Percentiles rank a stretch among this genome's conserved stretches.
Conservation (phyloP, 2,888 invertebrate genomes). For the Hypomecis punctinalis region DNA sequence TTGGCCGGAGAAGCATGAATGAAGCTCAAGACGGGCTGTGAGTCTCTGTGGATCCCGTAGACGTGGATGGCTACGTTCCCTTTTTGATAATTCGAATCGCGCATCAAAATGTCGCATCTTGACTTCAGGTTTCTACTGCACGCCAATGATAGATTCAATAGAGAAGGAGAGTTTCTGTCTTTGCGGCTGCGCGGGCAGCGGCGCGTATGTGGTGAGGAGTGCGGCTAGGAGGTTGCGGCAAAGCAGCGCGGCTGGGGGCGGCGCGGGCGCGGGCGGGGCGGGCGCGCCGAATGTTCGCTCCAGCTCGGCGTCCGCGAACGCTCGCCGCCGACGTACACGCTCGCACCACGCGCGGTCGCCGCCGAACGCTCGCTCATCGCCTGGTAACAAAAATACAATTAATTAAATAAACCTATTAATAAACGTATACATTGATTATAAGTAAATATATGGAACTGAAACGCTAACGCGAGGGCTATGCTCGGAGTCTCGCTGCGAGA, state of each 20-base stretch:
- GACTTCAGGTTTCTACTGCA: background rate
- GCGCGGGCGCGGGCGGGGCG: slow-evolving; percentile 41
- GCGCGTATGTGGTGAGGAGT: slow-evolving; percentile 69
- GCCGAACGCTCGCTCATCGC: slow-evolving; percentile 53
- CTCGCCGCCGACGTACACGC: slow-evolving; percentile 82
- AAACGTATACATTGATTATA: too few relatives aligned
- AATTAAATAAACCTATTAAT: too few relatives aligned
- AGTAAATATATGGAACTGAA: too few relatives aligned
- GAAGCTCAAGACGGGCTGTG: too few relatives aligned
- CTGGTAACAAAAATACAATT: too few relatives aligned
- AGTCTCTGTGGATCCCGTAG: too few relatives aligned
- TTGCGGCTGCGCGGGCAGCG: slow-evolving; percentile 61
- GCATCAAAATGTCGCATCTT: too few relatives aligned
- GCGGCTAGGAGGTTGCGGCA: slow-evolving; percentile 81
- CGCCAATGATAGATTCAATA: slow-evolving; percentile 89
- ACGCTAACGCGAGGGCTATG: too few relatives aligned
- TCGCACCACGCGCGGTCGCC: slow-evolving; percentile 80
- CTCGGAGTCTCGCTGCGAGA: too few relatives aligned
- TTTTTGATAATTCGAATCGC: too few relatives aligned
- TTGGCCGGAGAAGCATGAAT: too few relatives aligned
- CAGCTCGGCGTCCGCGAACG: slow-evolving; percentile 89
- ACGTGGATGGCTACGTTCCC: too few relatives aligned
- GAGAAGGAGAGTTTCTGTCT: slow-evolving; percentile 84
- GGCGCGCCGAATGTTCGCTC: slow-evolving; percentile 74
- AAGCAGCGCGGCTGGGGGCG: slow-evolving; percentile 66